These are phyloP conservation scores for Acrobasis consociella DNA, from an alignment of 2,888 invertebrate species.

Conservation along the genomic window DNA sequence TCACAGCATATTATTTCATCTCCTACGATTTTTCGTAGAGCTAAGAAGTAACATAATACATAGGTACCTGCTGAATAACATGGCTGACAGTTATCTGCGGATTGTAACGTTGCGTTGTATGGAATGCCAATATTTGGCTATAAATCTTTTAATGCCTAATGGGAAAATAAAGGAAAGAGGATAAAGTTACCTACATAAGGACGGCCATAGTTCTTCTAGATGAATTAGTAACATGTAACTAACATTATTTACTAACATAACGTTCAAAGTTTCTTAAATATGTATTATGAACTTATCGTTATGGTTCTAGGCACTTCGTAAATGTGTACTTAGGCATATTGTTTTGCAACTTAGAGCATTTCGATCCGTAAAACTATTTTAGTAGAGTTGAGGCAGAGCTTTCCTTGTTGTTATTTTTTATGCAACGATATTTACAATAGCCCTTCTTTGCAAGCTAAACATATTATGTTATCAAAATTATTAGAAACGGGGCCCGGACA, in stretches of 20 bases:
- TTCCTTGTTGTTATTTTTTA: too few relatives aligned
- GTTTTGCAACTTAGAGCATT: too few relatives aligned
- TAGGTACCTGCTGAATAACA: constrained; percentile 27
- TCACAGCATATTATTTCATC: not conserved
- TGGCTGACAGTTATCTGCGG: constrained; percentile 40
- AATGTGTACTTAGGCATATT: too few relatives aligned
- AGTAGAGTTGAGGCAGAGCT: too few relatives aligned
- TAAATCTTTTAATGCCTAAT: constrained; percentile 37
- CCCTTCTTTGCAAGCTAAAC: not conserved
- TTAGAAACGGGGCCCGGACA: not conserved
- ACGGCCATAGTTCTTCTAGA: too few relatives aligned
- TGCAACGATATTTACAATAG: not conserved
- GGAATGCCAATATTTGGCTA: constrained; percentile 39
- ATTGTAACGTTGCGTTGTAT: constrained; percentile 31
- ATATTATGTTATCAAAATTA: not conserved
- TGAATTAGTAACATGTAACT: too few relatives aligned
- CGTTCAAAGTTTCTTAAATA: too few relatives aligned
- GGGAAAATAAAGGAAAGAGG: constrained; percentile 31
- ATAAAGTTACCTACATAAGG: not conserved
- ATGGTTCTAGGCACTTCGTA: too few relatives aligned
- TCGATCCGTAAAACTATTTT: too few relatives aligned
- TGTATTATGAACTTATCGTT: too few relatives aligned
- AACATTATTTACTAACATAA: too few relatives aligned
- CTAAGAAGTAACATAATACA: constrained; percentile 17
- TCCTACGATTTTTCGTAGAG: not conserved